Base-by-base conservation (phyloP, 2,797 vertebrate genomes). In the Telmatherina bonti region DNA sequence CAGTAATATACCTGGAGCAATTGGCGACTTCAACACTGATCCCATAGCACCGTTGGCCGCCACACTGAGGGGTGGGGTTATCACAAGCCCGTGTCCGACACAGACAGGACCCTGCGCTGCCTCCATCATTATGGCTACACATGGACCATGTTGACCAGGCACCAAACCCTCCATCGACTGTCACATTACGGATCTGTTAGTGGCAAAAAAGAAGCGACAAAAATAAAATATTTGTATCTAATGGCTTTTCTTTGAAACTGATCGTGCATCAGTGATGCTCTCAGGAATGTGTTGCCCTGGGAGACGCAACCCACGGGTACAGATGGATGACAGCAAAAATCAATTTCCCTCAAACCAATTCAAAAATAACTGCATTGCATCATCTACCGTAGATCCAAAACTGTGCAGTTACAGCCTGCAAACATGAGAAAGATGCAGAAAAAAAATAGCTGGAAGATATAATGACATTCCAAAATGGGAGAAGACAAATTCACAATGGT, bases 21-120 rank as follows among this genome's bases (percentile, higher is more conserved):
- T 99, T 99, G 75, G 96, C 93, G 12, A 98, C 97, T 88, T 99
- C 97, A 78, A 97, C 92, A 4, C 93, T 95, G 78, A 95, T 95
- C 22, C 97, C 98, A 20, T 95, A 91, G 60, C 97, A 99, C 15
- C 87, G 92, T 90, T 95, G 95, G 0, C 98, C 98, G 0, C 97
- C 98, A 45, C 98, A 99, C 79, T 94, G 96, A 3, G 97, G 97
- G 72, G 92, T 88, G 0, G 98, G 98, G 81, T 84, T 96, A 89
- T 98, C 94, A 1, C 98, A 99, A 35, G 94, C 88, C 1, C 98
- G 95, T 0, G 93, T 96, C 27, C 97, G 94, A 75, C 98, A 99
- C 71, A 96, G 91, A 80, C 98, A 99, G 69, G 95, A 90, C 16
- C 97, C 97, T 0, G 94, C 60, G 0, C 91, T 93, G 58, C 91